Evolutionary conservation across 2,113 vertebrate species (phyloP).

Genomic region (Austrofundulus limnaeus): DNA sequence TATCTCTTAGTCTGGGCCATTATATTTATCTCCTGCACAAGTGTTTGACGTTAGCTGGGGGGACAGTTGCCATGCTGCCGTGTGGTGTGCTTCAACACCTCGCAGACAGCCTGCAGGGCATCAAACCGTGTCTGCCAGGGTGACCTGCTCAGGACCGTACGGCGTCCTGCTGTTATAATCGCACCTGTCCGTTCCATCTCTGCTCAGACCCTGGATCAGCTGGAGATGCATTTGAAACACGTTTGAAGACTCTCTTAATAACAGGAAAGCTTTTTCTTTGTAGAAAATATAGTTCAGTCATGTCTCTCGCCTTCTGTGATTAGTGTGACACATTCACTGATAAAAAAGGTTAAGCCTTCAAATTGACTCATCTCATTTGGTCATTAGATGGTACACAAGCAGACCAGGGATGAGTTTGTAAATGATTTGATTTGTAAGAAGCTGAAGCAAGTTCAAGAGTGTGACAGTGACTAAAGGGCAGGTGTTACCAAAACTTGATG

Average conservation of each 20-base stretch:
- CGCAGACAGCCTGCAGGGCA: slow-evolving; percentile 46
- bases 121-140: slow-evolving; percentile 41
- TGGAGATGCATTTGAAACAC: not conserved
- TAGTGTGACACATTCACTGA: slow-evolving; percentile 15
- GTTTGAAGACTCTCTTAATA: not conserved
- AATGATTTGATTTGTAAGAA: too few species aligned
- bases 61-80: slow-evolving; percentile 50
- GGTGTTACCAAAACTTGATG: too few species aligned
- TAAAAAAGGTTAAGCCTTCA: too few species aligned
- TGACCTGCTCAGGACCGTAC: slow-evolving; percentile 37
- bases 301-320: slow-evolving; percentile 49
- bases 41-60: slow-evolving; percentile 39
- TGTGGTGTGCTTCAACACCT: slow-evolving; percentile 50
- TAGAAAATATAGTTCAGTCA: slow-evolving; percentile 9
- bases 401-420: too few species aligned
- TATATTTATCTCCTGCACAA: slow-evolving; percentile 18
- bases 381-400: too few species aligned
- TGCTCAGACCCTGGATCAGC: not conserved
- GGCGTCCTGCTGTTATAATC: slow-evolving; percentile 33
- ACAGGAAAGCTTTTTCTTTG: not conserved
- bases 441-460: too few species aligned
- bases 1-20: not conserved
- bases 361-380: too few species aligned
- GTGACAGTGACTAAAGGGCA: too few species aligned
- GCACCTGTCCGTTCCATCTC: slow-evolving; percentile 39